Evolutionary conservation across 2,888 invertebrate genomes (phyloP).

Genomic region (Torymus tubicola): DNA sequence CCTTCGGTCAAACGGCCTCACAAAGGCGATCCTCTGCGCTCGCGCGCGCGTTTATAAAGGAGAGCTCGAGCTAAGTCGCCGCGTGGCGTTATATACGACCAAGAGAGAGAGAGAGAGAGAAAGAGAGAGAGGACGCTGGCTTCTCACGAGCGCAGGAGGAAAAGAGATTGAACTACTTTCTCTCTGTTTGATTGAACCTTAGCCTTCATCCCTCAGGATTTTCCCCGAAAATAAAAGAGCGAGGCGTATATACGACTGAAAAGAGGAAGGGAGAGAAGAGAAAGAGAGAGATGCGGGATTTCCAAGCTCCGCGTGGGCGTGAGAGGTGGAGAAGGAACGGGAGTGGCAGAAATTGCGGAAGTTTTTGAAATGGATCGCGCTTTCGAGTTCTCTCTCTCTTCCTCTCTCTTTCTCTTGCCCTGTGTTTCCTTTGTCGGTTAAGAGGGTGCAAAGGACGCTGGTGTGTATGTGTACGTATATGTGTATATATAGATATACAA

Average conservation of each 20-base stretch:
- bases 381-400: neutral
- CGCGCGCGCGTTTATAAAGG: constrained; percentile 1
- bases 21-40: neutral
- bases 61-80: constrained; percentile 2
- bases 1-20: neutral
- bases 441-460: constrained; percentile 24
- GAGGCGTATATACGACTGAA: constrained; percentile 25
- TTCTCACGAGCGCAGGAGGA: neutral
- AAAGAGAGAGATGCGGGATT: neutral
- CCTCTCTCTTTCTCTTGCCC: no score
- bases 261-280: neutral
- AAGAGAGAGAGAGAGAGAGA: neutral
- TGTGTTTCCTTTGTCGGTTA: constrained; percentile 23
- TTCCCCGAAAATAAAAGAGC: constrained; percentile 47
- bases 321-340: neutral
- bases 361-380: constrained; percentile 43
- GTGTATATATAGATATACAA: no score
- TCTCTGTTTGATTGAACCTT: constrained; percentile 49
- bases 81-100: constrained; percentile 2
- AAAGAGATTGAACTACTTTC: constrained; percentile 52
- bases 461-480: neutral
- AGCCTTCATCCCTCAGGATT: constrained; percentile 51
- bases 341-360: constrained; percentile 36
- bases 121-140: neutral
- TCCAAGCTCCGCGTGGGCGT: no score